Percentiles rank a stretch among this genome's conserved stretches.
These are phyloP conservation scores for Lagorchestes hirsutus DNA, from an alignment of 2,797 vertebrate genomes.

Conservation along the genomic window DNA sequence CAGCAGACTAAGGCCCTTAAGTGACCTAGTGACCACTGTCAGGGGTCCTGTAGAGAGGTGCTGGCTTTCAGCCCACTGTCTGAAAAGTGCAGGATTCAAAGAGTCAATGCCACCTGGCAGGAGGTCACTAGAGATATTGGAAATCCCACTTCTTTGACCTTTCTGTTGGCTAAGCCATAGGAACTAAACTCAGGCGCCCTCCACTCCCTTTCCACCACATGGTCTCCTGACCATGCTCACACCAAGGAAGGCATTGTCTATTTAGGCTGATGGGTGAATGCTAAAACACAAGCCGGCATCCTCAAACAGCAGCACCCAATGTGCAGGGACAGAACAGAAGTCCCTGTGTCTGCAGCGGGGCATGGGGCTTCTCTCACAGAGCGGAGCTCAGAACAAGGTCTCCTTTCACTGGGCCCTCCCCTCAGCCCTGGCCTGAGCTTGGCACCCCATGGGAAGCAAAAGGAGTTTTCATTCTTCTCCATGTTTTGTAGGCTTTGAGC, in stretches of 20 bases:
- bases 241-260: neutral
- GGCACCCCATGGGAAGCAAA: constrained; percentile 50
- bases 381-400: constrained; percentile 36
- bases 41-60: neutral
- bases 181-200: too few relatives aligned
- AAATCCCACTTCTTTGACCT: neutral
- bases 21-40: neutral
- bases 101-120: neutral
- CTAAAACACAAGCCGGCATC: neutral
- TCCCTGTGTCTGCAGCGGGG: neutral
- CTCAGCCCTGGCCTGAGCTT: constrained; percentile 29
- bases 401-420: constrained; percentile 52
- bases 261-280: neutral
- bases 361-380: neutral
- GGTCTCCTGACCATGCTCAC: neutral
- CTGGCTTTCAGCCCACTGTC: too few relatives aligned
- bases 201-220: accelerated
- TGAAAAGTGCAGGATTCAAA: too few relatives aligned
- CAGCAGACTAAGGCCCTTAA: neutral
- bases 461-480: constrained; percentile 63
- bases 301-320: neutral
- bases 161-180: neutral
- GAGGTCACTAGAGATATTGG: neutral
- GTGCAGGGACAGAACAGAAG: neutral
- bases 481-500: constrained; percentile 25